Evolutionary conservation across 2,888 invertebrate genomes (phyloP), one percentile per base, ranked within the genome.

Genomic region (Amphipoea oculea): DNA sequence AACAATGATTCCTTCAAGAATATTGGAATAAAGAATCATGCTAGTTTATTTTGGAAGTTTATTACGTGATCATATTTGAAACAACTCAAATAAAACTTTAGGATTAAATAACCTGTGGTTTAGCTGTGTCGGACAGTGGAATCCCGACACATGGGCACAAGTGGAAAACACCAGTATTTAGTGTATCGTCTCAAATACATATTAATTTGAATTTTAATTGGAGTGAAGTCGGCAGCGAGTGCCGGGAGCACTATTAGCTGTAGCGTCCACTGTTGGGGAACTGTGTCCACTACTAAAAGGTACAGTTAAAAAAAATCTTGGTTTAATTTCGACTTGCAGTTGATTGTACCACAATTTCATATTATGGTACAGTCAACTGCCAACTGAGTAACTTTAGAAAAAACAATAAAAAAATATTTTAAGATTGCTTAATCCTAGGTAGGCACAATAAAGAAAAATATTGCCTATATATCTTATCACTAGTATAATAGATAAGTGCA

Each of bases 141-240:
- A 68, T 40, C 11, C 78, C 84, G 81, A 83, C 81, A 81, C 51
- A 65, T 51, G 23, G 51, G 20, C 54, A 54, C 65, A 73, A 88
- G 81, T 92, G 92, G 92, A 92, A 79, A 92, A 87, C 84, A 74
- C 73, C 84, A 68, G 86, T 91, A 90, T 93, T 92, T 91, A 89
- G 91, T 90, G 88, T 92, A 91, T 91, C 91, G 91, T 89, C 90
- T 92, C 91, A 92, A 93, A 94, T 91, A 92, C 92, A 93, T 94
- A 94, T 93, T 94, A 94, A 95, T 94, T 94, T 92, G 93, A 92
- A 94, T 95, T 93, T 93, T 92, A 94, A 95, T 94, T 89, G 90
- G 89, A 89, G 83, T 86, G 91, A 90, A 90, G 86, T 76, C 82
- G 82, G 86, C 80, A 84, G 86, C 87, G 88, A 89, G 81, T 80